Conservation (phyloP, 2,797 vertebrate species). For the Melanotaenia trifasciata region DNA sequence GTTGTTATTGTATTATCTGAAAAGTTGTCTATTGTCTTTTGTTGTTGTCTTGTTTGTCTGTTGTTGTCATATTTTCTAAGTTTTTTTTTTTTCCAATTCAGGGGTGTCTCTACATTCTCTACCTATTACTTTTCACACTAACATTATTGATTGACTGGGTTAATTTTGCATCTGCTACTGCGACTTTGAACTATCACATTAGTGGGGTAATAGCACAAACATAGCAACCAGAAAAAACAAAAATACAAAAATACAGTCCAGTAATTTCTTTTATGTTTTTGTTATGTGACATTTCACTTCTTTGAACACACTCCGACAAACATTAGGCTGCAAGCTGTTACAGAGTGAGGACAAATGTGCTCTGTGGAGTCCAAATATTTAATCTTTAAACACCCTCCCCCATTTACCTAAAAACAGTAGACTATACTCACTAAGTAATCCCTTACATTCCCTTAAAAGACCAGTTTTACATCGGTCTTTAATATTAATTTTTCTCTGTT, state of each 20-base stretch:
- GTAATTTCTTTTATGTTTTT: background rate
- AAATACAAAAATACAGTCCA: background rate
- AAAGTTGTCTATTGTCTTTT: too few relatives aligned
- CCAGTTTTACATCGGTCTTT: constrained; percentile 28
- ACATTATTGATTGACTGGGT: background rate
- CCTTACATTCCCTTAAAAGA: constrained; percentile 23
- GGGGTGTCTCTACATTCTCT: background rate
- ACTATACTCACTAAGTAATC: constrained; percentile 25
- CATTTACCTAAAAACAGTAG: constrained; percentile 11
- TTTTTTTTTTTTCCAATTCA: background rate
- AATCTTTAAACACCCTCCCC: constrained; percentile 27
- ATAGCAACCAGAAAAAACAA: background rate
- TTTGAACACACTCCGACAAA: constrained; percentile 1
- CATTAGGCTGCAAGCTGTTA: constrained; percentile 11
- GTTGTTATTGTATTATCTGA: background rate
- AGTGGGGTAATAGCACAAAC: background rate
- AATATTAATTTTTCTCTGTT: constrained; percentile 52
- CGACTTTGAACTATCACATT: background rate
- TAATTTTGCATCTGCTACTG: background rate
- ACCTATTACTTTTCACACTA: background rate
- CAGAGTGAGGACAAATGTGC: constrained; percentile 28
- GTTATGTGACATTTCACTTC: background rate
- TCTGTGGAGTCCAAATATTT: constrained; percentile 23
- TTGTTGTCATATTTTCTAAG: background rate
- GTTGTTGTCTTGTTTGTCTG: background rate